phyloP scores from a whole-genome alignment of 1,140 invertebrate genomes.

The Mizuhopecten yessoensis region DNA sequence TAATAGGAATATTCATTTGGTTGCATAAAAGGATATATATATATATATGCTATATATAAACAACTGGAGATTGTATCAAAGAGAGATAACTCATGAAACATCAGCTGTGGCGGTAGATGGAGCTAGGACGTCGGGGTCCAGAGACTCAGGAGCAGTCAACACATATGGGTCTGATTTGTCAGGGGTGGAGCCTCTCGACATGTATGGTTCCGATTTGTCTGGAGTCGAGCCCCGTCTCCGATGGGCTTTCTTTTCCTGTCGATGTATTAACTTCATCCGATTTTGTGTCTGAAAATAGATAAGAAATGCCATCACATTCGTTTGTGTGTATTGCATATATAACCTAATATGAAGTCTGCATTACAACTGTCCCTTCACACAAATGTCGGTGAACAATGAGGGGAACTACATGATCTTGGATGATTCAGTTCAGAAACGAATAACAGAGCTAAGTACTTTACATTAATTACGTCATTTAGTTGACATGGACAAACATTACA shows the following conservation, averaged over 20 bases:
- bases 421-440: too few relatives aligned
- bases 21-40: background rate
- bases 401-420: too few relatives aligned
- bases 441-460: too few relatives aligned
- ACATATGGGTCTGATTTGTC: slow-evolving; percentile 68
- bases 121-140: slow-evolving; percentile 41
- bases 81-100: slow-evolving; percentile 20
- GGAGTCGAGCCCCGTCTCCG: slow-evolving; percentile 50
- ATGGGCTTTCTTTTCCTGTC: slow-evolving; percentile 56
- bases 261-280: slow-evolving; percentile 73
- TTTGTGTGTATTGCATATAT: too few relatives aligned
- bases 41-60: background rate
- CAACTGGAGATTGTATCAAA: background rate
- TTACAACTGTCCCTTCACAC: too few relatives aligned
- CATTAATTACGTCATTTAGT: too few relatives aligned
- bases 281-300: slow-evolving; percentile 68
- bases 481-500: too few relatives aligned
- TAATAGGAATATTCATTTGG: slow-evolving; percentile 21
- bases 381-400: too few relatives aligned
- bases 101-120: background rate
- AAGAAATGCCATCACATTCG: background rate
- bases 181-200: slow-evolving; percentile 58
- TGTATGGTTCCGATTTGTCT: slow-evolving; percentile 63
- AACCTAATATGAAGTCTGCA: too few relatives aligned
- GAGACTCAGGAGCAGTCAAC: slow-evolving; percentile 61